Conservation (phyloP, 2,113 vertebrate species). For the Misgurnus anguillicaudatus region DNA sequence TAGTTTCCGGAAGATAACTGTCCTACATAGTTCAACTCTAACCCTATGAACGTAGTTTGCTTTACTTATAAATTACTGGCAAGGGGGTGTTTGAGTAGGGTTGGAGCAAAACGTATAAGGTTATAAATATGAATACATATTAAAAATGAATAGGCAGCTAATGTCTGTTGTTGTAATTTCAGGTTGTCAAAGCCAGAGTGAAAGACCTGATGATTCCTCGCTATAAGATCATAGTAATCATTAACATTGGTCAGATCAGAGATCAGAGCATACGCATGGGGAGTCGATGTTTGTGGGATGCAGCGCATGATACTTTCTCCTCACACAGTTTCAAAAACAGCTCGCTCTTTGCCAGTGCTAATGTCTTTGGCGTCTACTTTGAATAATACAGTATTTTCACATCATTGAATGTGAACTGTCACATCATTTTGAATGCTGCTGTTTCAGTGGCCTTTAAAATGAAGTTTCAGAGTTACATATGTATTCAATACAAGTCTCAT, state of each 20-base stretch:
- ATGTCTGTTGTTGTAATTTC: constrained; percentile 9
- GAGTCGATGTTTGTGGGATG: constrained; percentile 89
- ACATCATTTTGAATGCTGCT: too few species aligned
- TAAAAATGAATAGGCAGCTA: neutral
- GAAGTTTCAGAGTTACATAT: too few species aligned
- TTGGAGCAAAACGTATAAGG: neutral
- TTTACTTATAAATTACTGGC: too few species aligned
- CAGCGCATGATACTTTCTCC: constrained; percentile 74
- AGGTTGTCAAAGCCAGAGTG: constrained; percentile 83
- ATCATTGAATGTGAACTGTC: too few species aligned
- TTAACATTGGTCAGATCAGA: constrained; percentile 81
- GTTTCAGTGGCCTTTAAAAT: too few species aligned
- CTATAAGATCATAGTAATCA: constrained; percentile 84
- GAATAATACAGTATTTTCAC: constrained; percentile 70
- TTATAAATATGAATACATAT: neutral
- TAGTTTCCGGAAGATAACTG: too few species aligned
- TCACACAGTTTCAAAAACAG: constrained; percentile 82
- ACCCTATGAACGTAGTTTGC: too few species aligned
- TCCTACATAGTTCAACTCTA: too few species aligned
- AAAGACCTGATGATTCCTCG: constrained; percentile 84
- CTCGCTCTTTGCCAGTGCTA: constrained; percentile 84
- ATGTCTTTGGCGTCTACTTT: constrained; percentile 83
- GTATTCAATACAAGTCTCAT: too few species aligned
- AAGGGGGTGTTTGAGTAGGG: too few species aligned
- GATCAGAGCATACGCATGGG: constrained; percentile 81